These are phyloP conservation scores for Heliothis peltigera DNA, from an alignment of 2,888 invertebrate species.

Conservation along the genomic window DNA sequence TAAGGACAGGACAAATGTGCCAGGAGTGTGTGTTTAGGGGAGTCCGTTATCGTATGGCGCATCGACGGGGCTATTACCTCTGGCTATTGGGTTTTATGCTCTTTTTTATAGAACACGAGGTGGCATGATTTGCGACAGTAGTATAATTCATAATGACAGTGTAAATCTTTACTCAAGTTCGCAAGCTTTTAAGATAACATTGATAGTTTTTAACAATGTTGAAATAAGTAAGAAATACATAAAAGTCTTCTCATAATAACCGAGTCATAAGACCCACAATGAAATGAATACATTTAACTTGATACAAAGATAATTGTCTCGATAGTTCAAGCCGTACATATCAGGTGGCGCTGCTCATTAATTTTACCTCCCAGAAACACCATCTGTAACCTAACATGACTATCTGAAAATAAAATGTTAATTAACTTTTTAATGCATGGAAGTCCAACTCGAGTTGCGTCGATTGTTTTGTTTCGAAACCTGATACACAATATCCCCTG, in stretches of 20 bases:
- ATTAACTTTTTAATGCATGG: constrained; percentile 50
- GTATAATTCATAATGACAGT: not conserved
- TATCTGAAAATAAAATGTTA: constrained; percentile 41
- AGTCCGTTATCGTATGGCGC: constrained; percentile 69
- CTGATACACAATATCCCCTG: constrained; percentile 50
- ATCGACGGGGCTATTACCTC: constrained; percentile 69
- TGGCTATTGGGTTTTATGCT: constrained; percentile 54
- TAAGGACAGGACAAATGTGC: constrained; percentile 76
- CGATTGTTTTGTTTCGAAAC: constrained; percentile 55
- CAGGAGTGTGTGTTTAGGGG: constrained; percentile 69
- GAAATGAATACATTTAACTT: constrained; percentile 11
- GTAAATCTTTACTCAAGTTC: not conserved
- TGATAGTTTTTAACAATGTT: too few relatives aligned
- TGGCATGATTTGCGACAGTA: constrained; percentile 18
- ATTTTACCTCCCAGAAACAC: constrained; percentile 9
- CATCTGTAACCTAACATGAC: not conserved
- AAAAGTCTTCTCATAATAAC: not conserved
- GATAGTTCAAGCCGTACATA: constrained; percentile 7
- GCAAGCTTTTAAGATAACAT: not conserved
- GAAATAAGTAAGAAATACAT: too few relatives aligned
- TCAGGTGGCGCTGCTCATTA: constrained; percentile 31
- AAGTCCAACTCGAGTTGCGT: constrained; percentile 46
- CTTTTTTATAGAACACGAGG: constrained; percentile 45
- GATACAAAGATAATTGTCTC: constrained; percentile 22
- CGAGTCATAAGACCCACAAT: constrained; percentile 8